phyloP scores from a whole-genome alignment of 2,888 invertebrate genomes.

The Dynastes grantii region DNA sequence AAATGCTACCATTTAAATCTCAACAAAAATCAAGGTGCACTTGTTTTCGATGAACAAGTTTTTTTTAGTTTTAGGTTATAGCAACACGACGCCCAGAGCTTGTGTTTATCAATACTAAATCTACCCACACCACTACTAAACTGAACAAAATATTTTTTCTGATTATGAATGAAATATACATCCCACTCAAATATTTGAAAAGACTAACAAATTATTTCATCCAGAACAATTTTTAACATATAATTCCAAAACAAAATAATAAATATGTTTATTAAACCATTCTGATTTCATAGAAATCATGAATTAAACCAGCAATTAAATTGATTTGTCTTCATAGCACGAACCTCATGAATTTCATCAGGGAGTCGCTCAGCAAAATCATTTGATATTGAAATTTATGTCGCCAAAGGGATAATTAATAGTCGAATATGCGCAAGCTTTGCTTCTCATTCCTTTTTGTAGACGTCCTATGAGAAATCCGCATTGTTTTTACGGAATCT shows the following conservation, averaged over 20 bases:
- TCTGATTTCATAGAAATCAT: too few species aligned
- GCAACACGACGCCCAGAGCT: neutral
- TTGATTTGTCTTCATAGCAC: neutral
- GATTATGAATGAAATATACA: too few species aligned
- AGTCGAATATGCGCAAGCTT: slow-evolving; percentile 14
- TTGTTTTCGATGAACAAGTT: neutral
- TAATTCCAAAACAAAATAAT: too few species aligned
- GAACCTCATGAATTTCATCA: slow-evolving; percentile 3
- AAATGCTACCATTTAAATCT: too few species aligned
- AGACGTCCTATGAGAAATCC: slow-evolving; percentile 5
- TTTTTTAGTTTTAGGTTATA: neutral
- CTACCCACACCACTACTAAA: too few species aligned
- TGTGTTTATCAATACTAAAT: slow-evolving; percentile 1
- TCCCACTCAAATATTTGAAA: too few species aligned
- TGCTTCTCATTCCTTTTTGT: neutral
- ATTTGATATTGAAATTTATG: slow-evolving; percentile 26
- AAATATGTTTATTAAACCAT: too few species aligned
- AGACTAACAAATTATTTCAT: too few species aligned
- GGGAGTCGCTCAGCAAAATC: neutral
- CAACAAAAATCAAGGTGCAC: neutral
- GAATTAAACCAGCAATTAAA: too few species aligned
- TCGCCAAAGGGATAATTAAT: slow-evolving; percentile 22
- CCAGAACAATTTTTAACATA: too few species aligned
- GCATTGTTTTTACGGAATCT: neutral
- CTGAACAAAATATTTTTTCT: too few species aligned